These are phyloP conservation scores for Rostratula benghalensis DNA, from an alignment of 2,113 vertebrate genomes.

Conservation along the genomic window DNA sequence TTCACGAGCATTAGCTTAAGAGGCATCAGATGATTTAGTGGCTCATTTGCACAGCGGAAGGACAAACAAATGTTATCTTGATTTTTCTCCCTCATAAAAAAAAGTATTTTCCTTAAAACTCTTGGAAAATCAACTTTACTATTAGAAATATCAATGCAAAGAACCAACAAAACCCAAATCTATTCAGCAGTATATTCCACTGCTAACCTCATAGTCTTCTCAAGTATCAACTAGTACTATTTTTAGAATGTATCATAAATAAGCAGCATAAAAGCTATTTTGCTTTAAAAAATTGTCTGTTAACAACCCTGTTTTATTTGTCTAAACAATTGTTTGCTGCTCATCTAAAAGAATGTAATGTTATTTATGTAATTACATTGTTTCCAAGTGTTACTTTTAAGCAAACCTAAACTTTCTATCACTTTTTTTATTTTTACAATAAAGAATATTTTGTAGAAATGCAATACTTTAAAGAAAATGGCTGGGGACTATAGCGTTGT, in stretches of 20 bases:
- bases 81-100: background rate
- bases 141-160: background rate
- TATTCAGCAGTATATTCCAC: background rate
- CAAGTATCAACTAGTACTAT: background rate
- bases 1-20: background rate
- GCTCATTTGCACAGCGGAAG: constrained; percentile 1
- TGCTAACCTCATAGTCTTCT: background rate
- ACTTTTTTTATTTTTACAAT: background rate
- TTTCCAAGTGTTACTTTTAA: background rate
- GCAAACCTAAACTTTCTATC: background rate
- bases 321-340: background rate
- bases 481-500: background rate
- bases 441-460: background rate
- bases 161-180: background rate
- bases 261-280: background rate
- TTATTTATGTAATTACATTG: background rate
- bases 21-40: background rate
- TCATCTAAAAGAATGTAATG: background rate
- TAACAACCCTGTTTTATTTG: background rate
- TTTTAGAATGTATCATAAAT: background rate
- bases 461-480: background rate
- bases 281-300: background rate
- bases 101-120: background rate
- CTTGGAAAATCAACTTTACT: background rate
- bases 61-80: background rate